Conservation (phyloP, 2,888 invertebrate genomes). For the Pimpla rufipes region DNA sequence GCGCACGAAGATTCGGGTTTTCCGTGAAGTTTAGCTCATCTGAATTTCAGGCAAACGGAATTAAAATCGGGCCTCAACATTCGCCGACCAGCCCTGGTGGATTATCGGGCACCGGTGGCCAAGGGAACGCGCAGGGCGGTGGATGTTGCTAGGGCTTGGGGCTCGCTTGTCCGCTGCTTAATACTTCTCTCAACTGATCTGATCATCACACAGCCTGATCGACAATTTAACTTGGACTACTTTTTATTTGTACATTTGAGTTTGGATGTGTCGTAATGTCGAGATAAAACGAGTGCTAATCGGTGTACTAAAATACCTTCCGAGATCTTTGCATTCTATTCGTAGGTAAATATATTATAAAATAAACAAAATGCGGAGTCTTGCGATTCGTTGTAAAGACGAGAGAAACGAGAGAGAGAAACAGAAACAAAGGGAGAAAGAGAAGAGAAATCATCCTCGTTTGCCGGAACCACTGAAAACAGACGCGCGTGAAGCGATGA, state of each 20-base stretch:
- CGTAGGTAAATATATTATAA: conserved; percentile 32
- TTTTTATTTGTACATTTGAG: conserved; percentile 51
- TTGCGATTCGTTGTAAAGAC: conserved; percentile 30
- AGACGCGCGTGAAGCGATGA: neutral
- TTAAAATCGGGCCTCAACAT: conserved; percentile 99
- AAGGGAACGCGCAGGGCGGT: conserved; percentile 93
- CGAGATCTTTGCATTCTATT: conserved; percentile 38
- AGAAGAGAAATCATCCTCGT: neutral
- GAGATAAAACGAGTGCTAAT: conserved; percentile 36
- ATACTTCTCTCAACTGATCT: conserved; percentile 82
- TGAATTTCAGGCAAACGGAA: conserved; percentile 96
- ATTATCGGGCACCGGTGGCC: conserved; percentile 92
- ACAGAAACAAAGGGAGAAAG: neutral
- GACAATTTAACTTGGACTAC: conserved; percentile 40
- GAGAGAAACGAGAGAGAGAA: conserved; percentile 25
- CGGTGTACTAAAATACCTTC: conserved; percentile 31
- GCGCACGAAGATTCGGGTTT: neutral
- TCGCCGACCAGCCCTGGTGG: conserved; percentile 94
- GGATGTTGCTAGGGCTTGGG: conserved; percentile 94
- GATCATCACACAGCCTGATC: conserved; percentile 76
- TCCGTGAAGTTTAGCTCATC: neutral
- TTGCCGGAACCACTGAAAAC: conserved; percentile 5
- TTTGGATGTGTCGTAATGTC: conserved; percentile 32
- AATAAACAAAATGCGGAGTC: conserved; percentile 24
- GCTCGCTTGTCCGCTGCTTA: conserved; percentile 82